Evolutionary conservation across 2,888 invertebrate genomes (phyloP).

Genomic region (Keiferia lycopersicella): DNA sequence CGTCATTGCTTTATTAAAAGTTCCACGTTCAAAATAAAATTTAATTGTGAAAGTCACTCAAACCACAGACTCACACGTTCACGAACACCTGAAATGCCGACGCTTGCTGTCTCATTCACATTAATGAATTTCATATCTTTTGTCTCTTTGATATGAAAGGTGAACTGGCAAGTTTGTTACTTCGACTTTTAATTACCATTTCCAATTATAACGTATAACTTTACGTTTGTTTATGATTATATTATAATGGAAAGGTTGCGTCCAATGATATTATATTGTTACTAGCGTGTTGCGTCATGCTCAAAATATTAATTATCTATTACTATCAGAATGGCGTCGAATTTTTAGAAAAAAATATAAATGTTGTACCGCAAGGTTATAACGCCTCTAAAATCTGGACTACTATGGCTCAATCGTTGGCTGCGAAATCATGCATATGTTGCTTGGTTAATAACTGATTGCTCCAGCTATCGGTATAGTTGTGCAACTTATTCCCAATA

Average conservation of each 20-base stretch:
- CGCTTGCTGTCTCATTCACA: not conserved
- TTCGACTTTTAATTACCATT: constrained; percentile 8
- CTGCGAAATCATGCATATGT: too few species aligned
- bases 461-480: too few species aligned
- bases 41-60: not conserved
- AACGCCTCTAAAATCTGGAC: too few species aligned
- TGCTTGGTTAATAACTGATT: too few species aligned
- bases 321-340: not conserved
- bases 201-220: constrained; percentile 6
- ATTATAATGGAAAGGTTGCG: not conserved
- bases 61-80: not conserved
- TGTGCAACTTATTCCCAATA: too few species aligned
- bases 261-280: too few species aligned
- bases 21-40: not conserved
- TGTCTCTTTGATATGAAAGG: not conserved
- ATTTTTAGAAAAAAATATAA: too few species aligned
- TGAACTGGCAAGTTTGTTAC: not conserved
- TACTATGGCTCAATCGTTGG: too few species aligned
- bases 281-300: too few species aligned
- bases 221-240: not conserved
- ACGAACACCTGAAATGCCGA: not conserved
- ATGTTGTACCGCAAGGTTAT: too few species aligned
- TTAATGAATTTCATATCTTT: not conserved
- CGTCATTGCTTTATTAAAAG: not conserved
- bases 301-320: not conserved